A percentile compares a stretch with the other conserved stretches of the same genome.
phyloP scores from a whole-genome alignment of 2,888 invertebrate genomes.

The Bhutanitis thaidina region DNA sequence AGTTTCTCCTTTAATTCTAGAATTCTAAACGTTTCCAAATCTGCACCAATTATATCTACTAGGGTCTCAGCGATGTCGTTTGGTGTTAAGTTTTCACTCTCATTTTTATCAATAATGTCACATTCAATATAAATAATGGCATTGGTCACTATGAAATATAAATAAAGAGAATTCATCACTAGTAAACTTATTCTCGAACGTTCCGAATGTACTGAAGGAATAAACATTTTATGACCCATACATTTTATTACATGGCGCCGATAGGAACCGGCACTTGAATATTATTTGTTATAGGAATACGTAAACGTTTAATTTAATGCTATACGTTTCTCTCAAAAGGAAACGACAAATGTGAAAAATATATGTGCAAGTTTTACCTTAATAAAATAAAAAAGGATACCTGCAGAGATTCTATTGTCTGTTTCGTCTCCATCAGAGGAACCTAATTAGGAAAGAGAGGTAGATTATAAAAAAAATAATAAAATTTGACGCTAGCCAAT shows the following conservation, averaged over 20 bases:
- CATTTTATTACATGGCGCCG: slow-evolving; percentile 26
- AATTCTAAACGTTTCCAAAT: slow-evolving; percentile 34
- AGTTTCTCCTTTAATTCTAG: slow-evolving; percentile 51
- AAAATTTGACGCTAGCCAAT: no score
- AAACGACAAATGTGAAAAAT: no score
- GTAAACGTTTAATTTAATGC: neutral
- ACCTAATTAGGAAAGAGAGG: no score
- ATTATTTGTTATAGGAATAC: slow-evolving; percentile 29
- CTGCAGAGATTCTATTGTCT: no score
- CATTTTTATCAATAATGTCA: slow-evolving; percentile 13
- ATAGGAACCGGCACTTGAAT: slow-evolving; percentile 23
- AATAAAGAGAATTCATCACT: slow-evolving; percentile 9
- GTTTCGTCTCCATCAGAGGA: no score
- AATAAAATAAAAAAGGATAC: no score
- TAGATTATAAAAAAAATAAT: no score
- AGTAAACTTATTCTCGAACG: neutral
- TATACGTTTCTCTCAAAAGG: no score
- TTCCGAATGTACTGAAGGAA: slow-evolving; percentile 6
- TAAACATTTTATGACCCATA: slow-evolving; percentile 25
- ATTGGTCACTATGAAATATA: slow-evolving; percentile 4
- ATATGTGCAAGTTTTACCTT: no score
- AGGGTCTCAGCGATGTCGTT: slow-evolving; percentile 36
- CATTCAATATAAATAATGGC: slow-evolving; percentile 7
- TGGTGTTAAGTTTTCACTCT: slow-evolving; percentile 22
- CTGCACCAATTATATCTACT: slow-evolving; percentile 28